phyloP scores from a whole-genome alignment of 2,797 vertebrate species.

The Dendrocincla tyrannina region DNA sequence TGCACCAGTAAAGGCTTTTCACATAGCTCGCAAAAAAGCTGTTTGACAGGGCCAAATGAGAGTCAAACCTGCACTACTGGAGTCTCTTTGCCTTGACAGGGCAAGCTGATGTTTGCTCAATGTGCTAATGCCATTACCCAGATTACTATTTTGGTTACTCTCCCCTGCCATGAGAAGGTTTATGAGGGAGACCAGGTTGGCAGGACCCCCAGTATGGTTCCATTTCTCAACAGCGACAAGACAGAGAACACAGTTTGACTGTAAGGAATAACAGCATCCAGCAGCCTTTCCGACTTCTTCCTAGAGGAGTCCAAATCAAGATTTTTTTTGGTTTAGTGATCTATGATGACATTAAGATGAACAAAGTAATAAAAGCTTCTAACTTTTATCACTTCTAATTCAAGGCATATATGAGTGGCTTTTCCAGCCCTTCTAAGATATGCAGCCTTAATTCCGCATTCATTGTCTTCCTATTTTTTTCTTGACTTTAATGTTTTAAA shows the following conservation, averaged over 20 bases:
- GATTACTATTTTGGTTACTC: neutral
- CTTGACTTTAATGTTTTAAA: neutral
- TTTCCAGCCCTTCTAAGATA: neutral
- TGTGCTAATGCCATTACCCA: neutral
- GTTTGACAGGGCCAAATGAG: neutral
- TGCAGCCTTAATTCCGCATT: neutral
- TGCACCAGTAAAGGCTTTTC: neutral
- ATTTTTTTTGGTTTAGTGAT: neutral
- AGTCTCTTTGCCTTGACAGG: neutral
- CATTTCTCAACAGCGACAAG: fast-evolving
- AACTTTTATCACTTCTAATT: neutral
- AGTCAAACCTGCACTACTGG: neutral
- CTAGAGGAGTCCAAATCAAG: neutral
- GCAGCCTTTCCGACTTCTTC: neutral
- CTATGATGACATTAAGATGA: neutral
- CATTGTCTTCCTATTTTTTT: neutral
- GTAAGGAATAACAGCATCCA: neutral
- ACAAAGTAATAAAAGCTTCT: neutral
- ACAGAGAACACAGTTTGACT: neutral
- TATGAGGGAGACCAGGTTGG: neutral
- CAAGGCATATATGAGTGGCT: neutral
- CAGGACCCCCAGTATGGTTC: neutral
- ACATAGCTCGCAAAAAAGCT: neutral
- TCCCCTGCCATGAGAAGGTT: neutral
- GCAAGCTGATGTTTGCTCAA: neutral